phyloP scores from a whole-genome alignment of 1,140 invertebrate genomes.

The Temnothorax curvispinosus region DNA sequence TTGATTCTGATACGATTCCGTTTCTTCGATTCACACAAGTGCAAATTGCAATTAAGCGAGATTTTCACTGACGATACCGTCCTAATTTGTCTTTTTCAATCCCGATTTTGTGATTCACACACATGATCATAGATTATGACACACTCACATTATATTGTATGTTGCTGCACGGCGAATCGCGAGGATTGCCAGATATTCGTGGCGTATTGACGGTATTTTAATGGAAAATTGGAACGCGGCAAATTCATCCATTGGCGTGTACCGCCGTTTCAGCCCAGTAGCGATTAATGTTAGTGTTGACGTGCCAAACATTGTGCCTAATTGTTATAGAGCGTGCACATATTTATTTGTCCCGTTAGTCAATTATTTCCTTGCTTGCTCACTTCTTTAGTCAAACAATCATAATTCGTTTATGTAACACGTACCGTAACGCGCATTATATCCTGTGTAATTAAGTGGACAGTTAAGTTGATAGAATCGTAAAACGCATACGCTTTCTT shows the following conservation, averaged over 20 bases:
- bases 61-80: neutral
- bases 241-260: neutral
- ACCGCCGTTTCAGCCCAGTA: neutral
- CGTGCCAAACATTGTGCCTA: neutral
- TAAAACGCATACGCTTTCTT: neutral
- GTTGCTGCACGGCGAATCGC: neutral
- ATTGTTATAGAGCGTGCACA: neutral
- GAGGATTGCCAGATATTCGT: neutral
- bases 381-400: neutral
- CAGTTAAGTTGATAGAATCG: neutral
- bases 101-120: neutral
- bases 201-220: neutral
- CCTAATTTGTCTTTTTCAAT: neutral
- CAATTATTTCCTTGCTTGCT: neutral
- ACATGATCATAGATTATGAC: constrained; percentile 6
- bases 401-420: neutral
- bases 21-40: neutral
- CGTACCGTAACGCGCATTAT: neutral
- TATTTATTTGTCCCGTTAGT: neutral
- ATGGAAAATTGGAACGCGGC: neutral
- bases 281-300: constrained; percentile 5
- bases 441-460: neutral
- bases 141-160: constrained; percentile 9
- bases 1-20: neutral
- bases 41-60: constrained; percentile 4